phyloP scores from a whole-genome alignment of 2,797 vertebrate species.

The Hydrolagus colliei region DNA sequence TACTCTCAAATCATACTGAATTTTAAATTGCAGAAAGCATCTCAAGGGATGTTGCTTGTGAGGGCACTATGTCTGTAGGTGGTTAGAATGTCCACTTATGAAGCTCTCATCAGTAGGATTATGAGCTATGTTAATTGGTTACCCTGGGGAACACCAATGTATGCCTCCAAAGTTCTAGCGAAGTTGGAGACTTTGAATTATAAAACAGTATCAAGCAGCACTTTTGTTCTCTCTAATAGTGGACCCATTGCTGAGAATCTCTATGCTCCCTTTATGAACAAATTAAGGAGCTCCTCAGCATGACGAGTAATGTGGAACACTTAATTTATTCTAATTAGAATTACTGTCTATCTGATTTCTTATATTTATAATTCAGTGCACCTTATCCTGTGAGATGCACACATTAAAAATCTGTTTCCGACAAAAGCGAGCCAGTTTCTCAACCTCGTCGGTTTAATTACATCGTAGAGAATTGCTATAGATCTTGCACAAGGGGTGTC shows the following conservation, averaged over 20 bases:
- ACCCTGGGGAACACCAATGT: neutral
- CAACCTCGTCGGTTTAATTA: neutral
- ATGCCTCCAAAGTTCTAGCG: neutral
- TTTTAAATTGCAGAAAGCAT: neutral
- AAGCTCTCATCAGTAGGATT: neutral
- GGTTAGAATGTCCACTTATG: neutral
- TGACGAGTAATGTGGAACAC: neutral
- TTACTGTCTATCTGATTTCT: neutral
- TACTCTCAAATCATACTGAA: neutral
- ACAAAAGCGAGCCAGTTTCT: neutral
- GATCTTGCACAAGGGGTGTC: neutral
- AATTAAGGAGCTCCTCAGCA: neutral
- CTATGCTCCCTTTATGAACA: neutral
- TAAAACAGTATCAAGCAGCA: neutral
- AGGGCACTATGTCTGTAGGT: neutral
- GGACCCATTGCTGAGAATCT: neutral
- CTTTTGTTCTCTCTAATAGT: neutral
- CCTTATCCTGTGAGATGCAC: neutral
- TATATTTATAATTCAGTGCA: neutral
- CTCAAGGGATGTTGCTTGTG: neutral
- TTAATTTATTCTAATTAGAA: neutral
- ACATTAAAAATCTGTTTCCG: neutral
- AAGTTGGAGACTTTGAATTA: neutral
- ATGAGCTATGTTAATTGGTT: neutral
- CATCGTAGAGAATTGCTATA: neutral